These are phyloP conservation scores for Ligdia adustata DNA, from an alignment of 2,888 invertebrate species.

Conservation along the genomic window DNA sequence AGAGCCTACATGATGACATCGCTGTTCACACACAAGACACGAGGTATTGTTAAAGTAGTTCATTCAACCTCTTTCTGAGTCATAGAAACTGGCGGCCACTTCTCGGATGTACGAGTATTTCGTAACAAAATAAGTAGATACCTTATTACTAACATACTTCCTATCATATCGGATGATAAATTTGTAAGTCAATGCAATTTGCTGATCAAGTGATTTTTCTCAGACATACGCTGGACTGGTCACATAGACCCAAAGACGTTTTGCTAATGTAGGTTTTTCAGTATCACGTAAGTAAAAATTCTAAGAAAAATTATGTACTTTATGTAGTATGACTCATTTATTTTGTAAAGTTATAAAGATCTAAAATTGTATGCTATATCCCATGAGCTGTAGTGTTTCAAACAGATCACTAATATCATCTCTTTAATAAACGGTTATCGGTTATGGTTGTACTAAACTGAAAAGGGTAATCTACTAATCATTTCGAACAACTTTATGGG, in stretches of 20 bases:
- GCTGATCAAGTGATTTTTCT: conserved; percentile 34
- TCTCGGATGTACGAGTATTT: conserved; percentile 14
- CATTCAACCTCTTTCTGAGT: conserved; percentile 22
- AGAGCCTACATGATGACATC: conserved; percentile 38
- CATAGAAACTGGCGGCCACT: neutral
- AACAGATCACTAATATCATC: no score
- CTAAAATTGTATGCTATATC: no score
- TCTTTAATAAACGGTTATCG: no score
- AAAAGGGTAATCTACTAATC: no score
- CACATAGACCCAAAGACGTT: conserved; percentile 21
- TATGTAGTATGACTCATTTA: no score
- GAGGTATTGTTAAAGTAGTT: conserved; percentile 16
- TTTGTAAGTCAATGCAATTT: conserved; percentile 36
- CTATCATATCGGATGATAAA: conserved; percentile 9
- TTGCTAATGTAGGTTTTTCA: no score
- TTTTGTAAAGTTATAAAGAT: no score
- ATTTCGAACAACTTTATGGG: no score
- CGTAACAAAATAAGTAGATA: conserved; percentile 3
- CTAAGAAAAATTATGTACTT: no score
- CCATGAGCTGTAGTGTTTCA: no score
- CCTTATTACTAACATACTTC: neutral
- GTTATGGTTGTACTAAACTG: no score
- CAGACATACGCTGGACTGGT: conserved; percentile 20
- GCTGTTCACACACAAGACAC: conserved; percentile 32
- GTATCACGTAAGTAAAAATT: no score